These are phyloP conservation scores for Leptinotarsa rubiginosa DNA, from an alignment of 2,888 invertebrate genomes.

Conservation along the genomic window DNA sequence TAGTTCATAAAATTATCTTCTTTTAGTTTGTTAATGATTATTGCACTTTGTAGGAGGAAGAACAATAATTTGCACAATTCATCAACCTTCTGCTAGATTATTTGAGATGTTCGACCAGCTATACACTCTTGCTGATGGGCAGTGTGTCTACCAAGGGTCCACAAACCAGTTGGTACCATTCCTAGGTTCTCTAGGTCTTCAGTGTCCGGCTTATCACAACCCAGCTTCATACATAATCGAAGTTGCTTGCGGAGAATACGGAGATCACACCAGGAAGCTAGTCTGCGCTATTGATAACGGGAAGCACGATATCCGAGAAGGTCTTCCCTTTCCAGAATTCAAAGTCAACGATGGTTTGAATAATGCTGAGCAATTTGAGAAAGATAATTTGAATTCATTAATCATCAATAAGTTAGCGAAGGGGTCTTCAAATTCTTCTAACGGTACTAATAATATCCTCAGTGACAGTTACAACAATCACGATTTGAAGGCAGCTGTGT, in stretches of 20 bases:
- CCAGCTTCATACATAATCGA: constrained; percentile 94
- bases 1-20: neutral
- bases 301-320: constrained; percentile 81
- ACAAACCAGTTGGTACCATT: constrained; percentile 87
- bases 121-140: constrained; percentile 93
- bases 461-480: constrained; percentile 73
- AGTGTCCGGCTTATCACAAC: constrained; percentile 96
- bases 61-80: constrained; percentile 95
- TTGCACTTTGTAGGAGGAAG: constrained; percentile 76
- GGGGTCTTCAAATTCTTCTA: constrained; percentile 68
- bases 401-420: constrained; percentile 66
- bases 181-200: constrained; percentile 81
- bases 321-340: constrained; percentile 75
- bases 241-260: constrained; percentile 96
- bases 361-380: constrained; percentile 61
- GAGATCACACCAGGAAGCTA: constrained; percentile 86
- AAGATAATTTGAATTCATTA: constrained; percentile 54
- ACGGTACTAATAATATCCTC: constrained; percentile 68
- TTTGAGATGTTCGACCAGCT: constrained; percentile 97
- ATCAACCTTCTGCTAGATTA: constrained; percentile 95
- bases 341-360: constrained; percentile 65
- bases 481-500: constrained; percentile 16
- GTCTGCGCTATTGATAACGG: constrained; percentile 90
- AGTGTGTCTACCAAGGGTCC: constrained; percentile 94
- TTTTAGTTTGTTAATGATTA: neutral